These are phyloP conservation scores for Drosophila santomea DNA, from an alignment of 1,140 invertebrate species.

Conservation along the genomic window DNA sequence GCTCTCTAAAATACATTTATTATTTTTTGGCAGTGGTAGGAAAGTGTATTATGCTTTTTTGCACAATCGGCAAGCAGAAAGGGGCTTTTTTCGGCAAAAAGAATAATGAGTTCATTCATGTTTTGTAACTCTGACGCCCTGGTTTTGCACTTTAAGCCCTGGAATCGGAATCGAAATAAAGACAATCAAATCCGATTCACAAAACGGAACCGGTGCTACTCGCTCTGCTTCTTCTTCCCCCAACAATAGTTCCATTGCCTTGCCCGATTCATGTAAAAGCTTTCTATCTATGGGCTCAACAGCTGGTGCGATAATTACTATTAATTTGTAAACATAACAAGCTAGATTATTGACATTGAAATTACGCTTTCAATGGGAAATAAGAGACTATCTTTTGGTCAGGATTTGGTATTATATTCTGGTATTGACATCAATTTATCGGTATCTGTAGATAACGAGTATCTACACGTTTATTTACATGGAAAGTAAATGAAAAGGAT, in stretches of 20 bases:
- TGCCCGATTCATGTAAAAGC: constrained; percentile 18
- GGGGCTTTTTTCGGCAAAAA: not conserved
- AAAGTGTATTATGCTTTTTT: constrained; percentile 3
- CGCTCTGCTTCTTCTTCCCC: constrained; percentile 4
- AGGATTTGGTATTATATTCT: not conserved
- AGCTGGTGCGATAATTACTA: constrained; percentile 21
- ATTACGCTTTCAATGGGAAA: not conserved
- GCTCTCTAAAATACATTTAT: not conserved
- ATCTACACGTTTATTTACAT: constrained; percentile 10
- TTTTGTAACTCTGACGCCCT: constrained; percentile 6
- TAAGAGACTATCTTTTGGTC: not conserved
- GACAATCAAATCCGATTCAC: constrained; percentile 15
- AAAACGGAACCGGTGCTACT: constrained; percentile 33
- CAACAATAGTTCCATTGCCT: constrained; percentile 2
- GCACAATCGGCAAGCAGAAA: not conserved
- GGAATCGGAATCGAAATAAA: constrained; percentile 26
- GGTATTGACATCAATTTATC: not conserved
- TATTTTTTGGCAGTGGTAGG: not conserved
- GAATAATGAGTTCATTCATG: constrained; percentile 8
- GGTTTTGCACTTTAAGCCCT: constrained; percentile 19
- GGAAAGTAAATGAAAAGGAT: constrained; percentile 1
- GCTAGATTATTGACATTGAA: not conserved
- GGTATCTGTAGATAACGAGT: not conserved
- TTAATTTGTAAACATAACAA: constrained; percentile 29
- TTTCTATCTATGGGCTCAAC: constrained; percentile 29